Percentiles rank a stretch among this genome's conserved stretches.
These are phyloP conservation scores for Blomia tropicalis DNA, from an alignment of 2,888 invertebrate species.

Conservation along the genomic window DNA sequence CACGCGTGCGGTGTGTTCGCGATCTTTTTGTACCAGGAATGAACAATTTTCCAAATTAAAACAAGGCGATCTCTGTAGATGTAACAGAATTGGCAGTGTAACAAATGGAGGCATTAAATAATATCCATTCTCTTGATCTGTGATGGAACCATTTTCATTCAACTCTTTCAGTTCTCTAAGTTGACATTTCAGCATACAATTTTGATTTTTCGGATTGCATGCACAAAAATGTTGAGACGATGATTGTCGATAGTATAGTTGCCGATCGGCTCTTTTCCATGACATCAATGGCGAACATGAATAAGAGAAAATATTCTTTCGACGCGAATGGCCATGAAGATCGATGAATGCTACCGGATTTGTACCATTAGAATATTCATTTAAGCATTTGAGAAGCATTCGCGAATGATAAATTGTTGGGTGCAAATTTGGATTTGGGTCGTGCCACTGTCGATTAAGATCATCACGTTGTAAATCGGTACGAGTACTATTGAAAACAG, in stretches of 20 bases:
- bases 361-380: slow-evolving; percentile 22
- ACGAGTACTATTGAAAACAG: slow-evolving; percentile 44
- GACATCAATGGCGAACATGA: slow-evolving; percentile 47
- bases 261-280: slow-evolving; percentile 29
- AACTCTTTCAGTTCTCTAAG: not conserved
- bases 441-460: slow-evolving; percentile 66
- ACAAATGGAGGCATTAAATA: slow-evolving; percentile 2
- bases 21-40: slow-evolving; percentile 55
- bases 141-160: not conserved
- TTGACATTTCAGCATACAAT: not conserved
- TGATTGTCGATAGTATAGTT: slow-evolving; percentile 25
- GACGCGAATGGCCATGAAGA: slow-evolving; percentile 64
- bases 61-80: slow-evolving; percentile 48
- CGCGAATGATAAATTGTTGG: slow-evolving; percentile 70
- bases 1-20: slow-evolving; percentile 67
- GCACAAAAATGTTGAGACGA: slow-evolving; percentile 1
- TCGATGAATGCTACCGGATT: slow-evolving; percentile 47
- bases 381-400: slow-evolving; percentile 38
- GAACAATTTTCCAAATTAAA: slow-evolving; percentile 57
- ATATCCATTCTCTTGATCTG: not conserved
- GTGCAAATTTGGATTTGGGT: slow-evolving; percentile 54
- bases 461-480: slow-evolving; percentile 51
- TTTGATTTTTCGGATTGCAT: not conserved
- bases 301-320: slow-evolving; percentile 69
- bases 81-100: slow-evolving; percentile 55